A percentile compares a stretch with the other conserved stretches of the same genome.
Evolutionary conservation across 2,888 invertebrate species (phyloP).

Genomic region (Philaethria dido): DNA sequence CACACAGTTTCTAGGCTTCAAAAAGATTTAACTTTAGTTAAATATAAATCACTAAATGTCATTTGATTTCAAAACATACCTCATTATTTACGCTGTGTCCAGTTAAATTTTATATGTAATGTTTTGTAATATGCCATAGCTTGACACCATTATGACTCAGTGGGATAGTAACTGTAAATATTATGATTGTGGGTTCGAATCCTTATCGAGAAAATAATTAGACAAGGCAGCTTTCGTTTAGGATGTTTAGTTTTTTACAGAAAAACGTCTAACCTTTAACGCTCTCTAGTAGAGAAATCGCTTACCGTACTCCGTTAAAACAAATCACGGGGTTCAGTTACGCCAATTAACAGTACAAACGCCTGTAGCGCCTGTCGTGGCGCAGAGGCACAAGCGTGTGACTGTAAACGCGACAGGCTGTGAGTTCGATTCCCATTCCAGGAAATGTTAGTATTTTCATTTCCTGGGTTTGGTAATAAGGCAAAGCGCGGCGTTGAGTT

Average conservation of each 20-base stretch:
- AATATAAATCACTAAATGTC: constrained; percentile 19
- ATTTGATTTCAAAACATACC: neutral
- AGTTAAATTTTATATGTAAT: neutral
- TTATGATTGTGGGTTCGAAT: neutral
- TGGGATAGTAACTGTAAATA: neutral
- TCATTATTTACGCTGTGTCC: constrained; percentile 11
- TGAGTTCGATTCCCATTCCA: too few species aligned
- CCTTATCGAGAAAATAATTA: neutral
- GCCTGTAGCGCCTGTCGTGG: too few species aligned
- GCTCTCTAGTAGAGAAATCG: too few species aligned
- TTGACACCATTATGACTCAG: neutral
- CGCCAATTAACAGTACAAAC: neutral
- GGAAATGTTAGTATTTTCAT: too few species aligned
- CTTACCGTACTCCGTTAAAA: too few species aligned
- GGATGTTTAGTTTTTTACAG: neutral
- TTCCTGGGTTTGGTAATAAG: too few species aligned
- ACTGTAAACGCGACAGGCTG: too few species aligned
- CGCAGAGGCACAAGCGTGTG: too few species aligned
- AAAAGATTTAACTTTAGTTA: neutral
- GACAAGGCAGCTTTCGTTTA: too few species aligned
- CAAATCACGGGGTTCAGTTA: neutral
- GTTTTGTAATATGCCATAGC: constrained; percentile 12
- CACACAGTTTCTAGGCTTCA: too few species aligned
- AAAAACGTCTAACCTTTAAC: too few species aligned
- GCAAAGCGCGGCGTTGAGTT: too few species aligned